Base-by-base conservation (phyloP, 2,797 vertebrate genomes). In the Coregonus ussuriensis region DNA sequence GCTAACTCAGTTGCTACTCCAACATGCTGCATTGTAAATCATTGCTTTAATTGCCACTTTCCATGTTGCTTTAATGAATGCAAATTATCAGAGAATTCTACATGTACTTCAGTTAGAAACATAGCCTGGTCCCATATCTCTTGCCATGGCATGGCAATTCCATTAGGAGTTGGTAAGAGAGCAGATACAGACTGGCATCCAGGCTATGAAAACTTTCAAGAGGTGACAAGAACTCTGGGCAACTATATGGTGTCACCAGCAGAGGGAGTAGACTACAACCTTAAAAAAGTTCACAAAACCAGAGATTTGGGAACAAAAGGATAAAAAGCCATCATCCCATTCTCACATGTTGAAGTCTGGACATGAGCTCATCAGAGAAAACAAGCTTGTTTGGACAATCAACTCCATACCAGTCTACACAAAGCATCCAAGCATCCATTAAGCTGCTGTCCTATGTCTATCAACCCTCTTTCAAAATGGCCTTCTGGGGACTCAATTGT, bases 31-130 rank as follows among this genome's bases (percentile, higher is more conserved):
- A 62, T 63, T 25, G 25, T 63, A 63, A 29, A 25, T 63, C 59
- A 53, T 71, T 25, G 6, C 11, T 53, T 51, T 25, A 52, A 25
- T 53, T 71, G 13, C 47, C 47, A 25, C 68, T 51, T 71, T 52
- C 14, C 47, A 51, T 51, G 25, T 71, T 71, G 11, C 18, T 47
- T 71, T 63, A 63, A 63, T 29, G 59, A 63, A 63, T 63, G 59
- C 59, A 63, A 63, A 63, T 63, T 2, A 63, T 63, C 59, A 29
- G 59, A 18, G 11, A 63, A 21, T 9, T 29, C 59, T 63, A 9
- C 59, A 63, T 63, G n/a, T 63, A 63, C 59, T 63, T 63, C 21
- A 63, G 59, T 3, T 11, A 25, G 7, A 63, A 63, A 63, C 59
- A 1, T 63, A 25, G 21, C 21, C 21, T 63, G 21, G 59, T 29